Conservation (phyloP, 2,797 vertebrate species). For the Rallus crepitans region DNA sequence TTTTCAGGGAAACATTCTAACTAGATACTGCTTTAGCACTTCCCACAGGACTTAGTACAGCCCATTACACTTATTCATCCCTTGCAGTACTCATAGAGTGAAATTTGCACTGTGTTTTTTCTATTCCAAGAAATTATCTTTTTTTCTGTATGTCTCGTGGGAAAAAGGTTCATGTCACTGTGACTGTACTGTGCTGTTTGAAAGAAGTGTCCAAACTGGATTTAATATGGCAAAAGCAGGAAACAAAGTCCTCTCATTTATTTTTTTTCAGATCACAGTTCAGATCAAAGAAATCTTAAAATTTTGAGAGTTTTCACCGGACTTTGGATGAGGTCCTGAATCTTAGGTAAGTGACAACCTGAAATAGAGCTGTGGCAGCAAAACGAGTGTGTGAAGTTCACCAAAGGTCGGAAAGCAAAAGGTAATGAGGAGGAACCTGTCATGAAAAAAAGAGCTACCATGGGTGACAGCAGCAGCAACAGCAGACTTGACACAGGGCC, state of each 20-base stretch:
- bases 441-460: background rate
- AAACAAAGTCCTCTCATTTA: background rate
- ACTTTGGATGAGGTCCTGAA: background rate
- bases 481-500: background rate
- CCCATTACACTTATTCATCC: background rate
- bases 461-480: background rate
- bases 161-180: background rate
- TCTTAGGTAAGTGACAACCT: background rate
- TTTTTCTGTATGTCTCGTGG: background rate
- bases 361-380: background rate
- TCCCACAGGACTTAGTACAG: background rate
- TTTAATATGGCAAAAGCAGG: background rate
- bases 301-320: background rate
- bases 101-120: background rate
- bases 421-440: slow-evolving; percentile 8
- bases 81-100: background rate
- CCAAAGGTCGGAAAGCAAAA: background rate
- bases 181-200: background rate
- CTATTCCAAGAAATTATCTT: background rate
- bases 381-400: background rate
- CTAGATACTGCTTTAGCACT: background rate
- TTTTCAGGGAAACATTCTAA: background rate
- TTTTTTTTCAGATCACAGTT: background rate
- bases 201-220: background rate
- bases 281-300: background rate